Evolutionary conservation across 1,140 invertebrate genomes (phyloP).

Genomic region (Polyergus mexicanus): DNA sequence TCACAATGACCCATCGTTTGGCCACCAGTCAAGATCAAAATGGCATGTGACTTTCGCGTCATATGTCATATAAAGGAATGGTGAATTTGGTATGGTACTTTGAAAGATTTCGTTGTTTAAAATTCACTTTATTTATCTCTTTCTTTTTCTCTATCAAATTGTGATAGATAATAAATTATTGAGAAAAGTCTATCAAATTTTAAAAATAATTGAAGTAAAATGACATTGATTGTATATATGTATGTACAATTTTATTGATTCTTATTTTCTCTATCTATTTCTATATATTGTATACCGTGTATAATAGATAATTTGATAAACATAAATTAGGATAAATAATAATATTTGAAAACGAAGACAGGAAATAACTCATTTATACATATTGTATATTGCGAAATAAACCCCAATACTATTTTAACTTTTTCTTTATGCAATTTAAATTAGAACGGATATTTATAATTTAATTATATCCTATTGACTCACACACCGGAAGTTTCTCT

Average conservation of each 20-base stretch:
- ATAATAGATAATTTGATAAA: neutral
- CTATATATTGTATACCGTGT: neutral
- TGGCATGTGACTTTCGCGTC: neutral
- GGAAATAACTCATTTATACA: neutral
- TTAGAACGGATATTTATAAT: neutral
- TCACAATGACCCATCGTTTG: slow-evolving; percentile 45
- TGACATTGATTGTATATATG: neutral
- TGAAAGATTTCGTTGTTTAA: neutral
- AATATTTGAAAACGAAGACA: neutral
- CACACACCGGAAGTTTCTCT: neutral
- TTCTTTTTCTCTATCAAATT: no score
- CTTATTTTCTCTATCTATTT: neutral
- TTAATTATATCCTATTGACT: neutral
- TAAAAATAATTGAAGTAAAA: neutral
- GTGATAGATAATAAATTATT: no score
- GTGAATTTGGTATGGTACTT: neutral
- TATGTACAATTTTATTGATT: slow-evolving; percentile 13
- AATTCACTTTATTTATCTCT: neutral
- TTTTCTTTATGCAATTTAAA: neutral
- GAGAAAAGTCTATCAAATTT: neutral
- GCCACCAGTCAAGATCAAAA: neutral
- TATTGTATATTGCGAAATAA: no score
- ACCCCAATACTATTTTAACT: neutral
- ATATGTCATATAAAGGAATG: neutral
- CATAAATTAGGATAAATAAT: neutral